Percentiles rank a stretch among this genome's conserved stretches.
phyloP scores from a whole-genome alignment of 2,113 vertebrate genomes.

The Gila orcuttii region DNA sequence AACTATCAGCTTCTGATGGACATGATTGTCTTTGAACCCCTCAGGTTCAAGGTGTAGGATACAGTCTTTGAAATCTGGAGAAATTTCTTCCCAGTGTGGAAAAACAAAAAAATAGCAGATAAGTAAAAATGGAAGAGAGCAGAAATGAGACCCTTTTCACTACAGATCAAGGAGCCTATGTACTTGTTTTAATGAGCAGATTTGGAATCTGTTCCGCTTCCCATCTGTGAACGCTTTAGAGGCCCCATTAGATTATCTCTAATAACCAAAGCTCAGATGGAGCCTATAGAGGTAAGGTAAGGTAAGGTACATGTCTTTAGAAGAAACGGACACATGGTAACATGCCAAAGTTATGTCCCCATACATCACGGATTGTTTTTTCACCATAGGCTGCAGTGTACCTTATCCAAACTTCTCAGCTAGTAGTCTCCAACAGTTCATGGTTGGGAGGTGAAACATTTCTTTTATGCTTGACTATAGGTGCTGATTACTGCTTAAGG shows the following conservation, averaged over 20 bases:
- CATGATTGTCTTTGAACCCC: background rate
- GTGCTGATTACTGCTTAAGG: constrained; percentile 38
- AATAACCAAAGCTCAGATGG: constrained; percentile 55
- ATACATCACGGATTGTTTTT: constrained; percentile 1
- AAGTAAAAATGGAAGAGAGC: background rate
- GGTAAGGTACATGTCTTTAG: constrained; percentile 33
- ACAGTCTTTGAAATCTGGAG: background rate
- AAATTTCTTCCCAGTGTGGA: background rate
- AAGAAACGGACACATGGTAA: constrained; percentile 47
- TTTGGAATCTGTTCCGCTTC: constrained; percentile 49
- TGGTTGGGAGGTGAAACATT: background rate
- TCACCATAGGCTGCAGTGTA: background rate
- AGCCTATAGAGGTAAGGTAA: constrained; percentile 43
- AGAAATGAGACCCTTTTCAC: constrained; percentile 13
- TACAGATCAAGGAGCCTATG: constrained; percentile 36
- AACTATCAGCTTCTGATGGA: background rate
- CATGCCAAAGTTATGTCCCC: constrained; percentile 2
- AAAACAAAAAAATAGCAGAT: background rate
- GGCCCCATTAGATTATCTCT: constrained; percentile 60
- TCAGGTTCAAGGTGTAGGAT: background rate
- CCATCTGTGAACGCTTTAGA: constrained; percentile 62
- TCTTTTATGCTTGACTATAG: constrained; percentile 21
- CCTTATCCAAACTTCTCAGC: background rate
- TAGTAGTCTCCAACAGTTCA: background rate
- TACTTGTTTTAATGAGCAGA: constrained; percentile 38